phyloP scores from a whole-genome alignment of 1,140 invertebrate genomes.

The Drosophila sechellia region DNA sequence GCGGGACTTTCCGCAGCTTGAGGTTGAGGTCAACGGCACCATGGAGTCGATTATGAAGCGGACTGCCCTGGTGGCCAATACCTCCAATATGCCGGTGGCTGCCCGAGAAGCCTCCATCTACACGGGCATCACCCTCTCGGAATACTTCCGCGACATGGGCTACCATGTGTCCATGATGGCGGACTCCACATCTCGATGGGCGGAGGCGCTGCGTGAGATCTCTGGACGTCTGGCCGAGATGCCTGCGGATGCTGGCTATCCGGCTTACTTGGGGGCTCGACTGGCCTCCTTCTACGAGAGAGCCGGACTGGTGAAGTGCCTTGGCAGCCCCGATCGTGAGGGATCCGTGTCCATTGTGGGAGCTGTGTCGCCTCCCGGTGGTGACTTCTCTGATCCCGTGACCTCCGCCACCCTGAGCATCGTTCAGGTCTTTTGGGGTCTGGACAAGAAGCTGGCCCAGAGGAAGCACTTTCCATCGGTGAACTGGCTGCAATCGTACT shows the following conservation, averaged over 20 bases:
- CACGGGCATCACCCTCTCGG: slow-evolving; percentile 98
- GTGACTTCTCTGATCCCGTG: slow-evolving; percentile 99
- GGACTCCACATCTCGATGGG: slow-evolving; percentile 99
- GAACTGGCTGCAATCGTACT: slow-evolving; percentile 97
- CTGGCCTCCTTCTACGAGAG: slow-evolving; percentile 99
- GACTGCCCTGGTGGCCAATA: slow-evolving; percentile 99
- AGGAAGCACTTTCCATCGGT: slow-evolving; percentile 99
- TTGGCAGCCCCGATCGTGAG: slow-evolving; percentile 98
- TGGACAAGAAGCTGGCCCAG: slow-evolving; percentile 99
- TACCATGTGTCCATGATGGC: slow-evolving; percentile 99
- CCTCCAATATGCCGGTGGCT: slow-evolving; percentile 99
- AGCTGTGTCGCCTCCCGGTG: slow-evolving; percentile 99
- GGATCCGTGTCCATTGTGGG: slow-evolving; percentile 99
- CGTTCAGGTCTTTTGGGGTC: slow-evolving; percentile 99
- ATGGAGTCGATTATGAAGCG: slow-evolving; percentile 99
- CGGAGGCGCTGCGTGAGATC: slow-evolving; percentile 99
- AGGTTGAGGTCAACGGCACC: slow-evolving; percentile 97
- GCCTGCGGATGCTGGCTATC: slow-evolving; percentile 99
- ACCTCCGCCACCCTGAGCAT: slow-evolving; percentile 99
- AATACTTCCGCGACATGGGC: slow-evolving; percentile 99
- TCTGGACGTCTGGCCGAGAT: slow-evolving; percentile 99
- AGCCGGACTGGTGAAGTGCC: slow-evolving; percentile 98
- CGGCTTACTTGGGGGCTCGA: slow-evolving; percentile 98
- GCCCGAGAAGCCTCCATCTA: slow-evolving; percentile 99
- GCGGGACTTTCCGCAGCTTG: slow-evolving; percentile 98